phyloP scores from a whole-genome alignment of 2,797 vertebrate genomes.

The Muscicapa striata region DNA sequence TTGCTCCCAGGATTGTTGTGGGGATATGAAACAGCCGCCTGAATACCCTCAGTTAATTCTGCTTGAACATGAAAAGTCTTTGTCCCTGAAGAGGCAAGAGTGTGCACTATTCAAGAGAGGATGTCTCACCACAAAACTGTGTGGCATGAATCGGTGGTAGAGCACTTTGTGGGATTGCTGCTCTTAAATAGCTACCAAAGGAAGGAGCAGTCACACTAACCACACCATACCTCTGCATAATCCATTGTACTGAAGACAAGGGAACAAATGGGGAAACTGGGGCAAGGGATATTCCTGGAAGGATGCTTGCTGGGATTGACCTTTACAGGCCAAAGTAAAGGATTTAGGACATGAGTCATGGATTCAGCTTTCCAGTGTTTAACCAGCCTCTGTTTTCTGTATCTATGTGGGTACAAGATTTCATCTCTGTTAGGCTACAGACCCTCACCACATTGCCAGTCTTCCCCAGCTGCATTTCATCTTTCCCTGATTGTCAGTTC shows the following conservation, averaged over 20 bases:
- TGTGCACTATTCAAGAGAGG: fast-evolving
- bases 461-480: neutral
- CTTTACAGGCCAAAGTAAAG: neutral
- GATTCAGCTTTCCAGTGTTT: neutral
- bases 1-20: neutral
- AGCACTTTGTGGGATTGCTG: neutral
- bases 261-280: neutral
- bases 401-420: neutral
- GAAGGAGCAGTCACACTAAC: neutral
- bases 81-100: neutral
- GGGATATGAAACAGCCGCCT: neutral
- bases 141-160: neutral
- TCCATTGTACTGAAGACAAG: neutral
- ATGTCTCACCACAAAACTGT: neutral
- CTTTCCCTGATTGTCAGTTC: neutral
- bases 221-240: neutral
- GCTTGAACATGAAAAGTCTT: neutral
- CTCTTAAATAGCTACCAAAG: neutral
- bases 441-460: neutral
- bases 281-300: neutral
- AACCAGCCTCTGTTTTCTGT: neutral
- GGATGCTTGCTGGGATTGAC: neutral
- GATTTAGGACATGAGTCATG: neutral
- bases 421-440: neutral
- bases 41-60: neutral